These are phyloP conservation scores for Sciurus niger DNA, from an alignment of 2,113 vertebrate species.

Conservation along the genomic window DNA sequence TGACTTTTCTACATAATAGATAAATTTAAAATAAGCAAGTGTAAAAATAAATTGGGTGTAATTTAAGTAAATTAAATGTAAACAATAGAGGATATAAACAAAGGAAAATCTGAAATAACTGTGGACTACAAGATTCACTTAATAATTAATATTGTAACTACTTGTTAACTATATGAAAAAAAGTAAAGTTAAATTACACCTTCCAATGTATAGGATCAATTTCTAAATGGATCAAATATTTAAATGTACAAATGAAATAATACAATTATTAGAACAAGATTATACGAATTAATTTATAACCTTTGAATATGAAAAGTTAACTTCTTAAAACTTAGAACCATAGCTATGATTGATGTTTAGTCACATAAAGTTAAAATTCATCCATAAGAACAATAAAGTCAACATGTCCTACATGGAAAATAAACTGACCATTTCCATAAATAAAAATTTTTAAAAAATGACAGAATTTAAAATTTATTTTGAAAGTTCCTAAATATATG, in stretches of 20 bases:
- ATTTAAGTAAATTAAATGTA: no score
- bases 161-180: not conserved
- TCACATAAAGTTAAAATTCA: not conserved
- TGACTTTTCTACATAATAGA: not conserved
- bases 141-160: not conserved
- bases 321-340: not conserved
- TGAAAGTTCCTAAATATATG: not conserved
- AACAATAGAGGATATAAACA: not conserved
- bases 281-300: not conserved
- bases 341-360: not conserved
- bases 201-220: not conserved
- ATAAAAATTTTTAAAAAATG: not conserved
- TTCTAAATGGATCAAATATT: not conserved
- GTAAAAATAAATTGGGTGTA: not conserved
- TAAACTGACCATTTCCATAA: not conserved
- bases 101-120: not conserved
- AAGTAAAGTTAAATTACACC: not conserved
- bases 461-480: not conserved
- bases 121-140: not conserved
- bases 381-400: not conserved
- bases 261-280: not conserved
- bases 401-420: not conserved
- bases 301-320: not conserved
- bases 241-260: not conserved
- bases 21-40: not conserved